These are phyloP conservation scores for Drosophila orena DNA, from an alignment of 1,140 invertebrate genomes.

Conservation along the genomic window DNA sequence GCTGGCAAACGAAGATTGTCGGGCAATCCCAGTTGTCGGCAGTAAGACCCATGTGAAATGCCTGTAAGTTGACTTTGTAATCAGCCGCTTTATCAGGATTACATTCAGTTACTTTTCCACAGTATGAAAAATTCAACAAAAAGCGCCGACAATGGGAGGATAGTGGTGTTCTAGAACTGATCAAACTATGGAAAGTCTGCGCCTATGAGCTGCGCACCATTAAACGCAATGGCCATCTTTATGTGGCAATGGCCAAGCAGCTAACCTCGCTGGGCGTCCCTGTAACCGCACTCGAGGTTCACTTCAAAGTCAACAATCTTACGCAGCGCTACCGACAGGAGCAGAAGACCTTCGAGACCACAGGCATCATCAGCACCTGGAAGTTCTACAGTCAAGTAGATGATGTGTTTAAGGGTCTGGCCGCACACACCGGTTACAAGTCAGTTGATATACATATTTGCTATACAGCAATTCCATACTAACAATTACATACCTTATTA, in stretches of 20 bases:
- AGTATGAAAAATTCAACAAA: constrained; percentile 85
- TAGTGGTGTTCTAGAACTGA: constrained; percentile 83
- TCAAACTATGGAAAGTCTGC: constrained; percentile 85
- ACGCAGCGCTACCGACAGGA: constrained; percentile 82
- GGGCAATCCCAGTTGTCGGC: constrained; percentile 73
- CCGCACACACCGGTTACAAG: constrained; percentile 81
- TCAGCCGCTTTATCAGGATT: not conserved
- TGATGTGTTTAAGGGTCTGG: constrained; percentile 84
- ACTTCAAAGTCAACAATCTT: constrained; percentile 84
- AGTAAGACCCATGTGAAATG: constrained; percentile 84
- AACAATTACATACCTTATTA: not conserved
- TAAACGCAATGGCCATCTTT: constrained; percentile 84
- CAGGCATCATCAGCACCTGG: constrained; percentile 83
- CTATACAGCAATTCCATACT: not conserved
- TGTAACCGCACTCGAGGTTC: constrained; percentile 82
- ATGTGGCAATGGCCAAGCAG: constrained; percentile 84
- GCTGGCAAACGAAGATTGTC: constrained; percentile 72
- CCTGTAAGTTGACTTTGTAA: constrained; percentile 64
- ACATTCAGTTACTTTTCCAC: not conserved
- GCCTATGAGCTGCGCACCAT: constrained; percentile 84
- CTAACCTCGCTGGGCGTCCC: constrained; percentile 76
- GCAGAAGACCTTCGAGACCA: constrained; percentile 81
- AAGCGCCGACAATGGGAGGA: constrained; percentile 85
- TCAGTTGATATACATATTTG: constrained; percentile 1
- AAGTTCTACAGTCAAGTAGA: constrained; percentile 84